Conservation (phyloP, 2,113 vertebrate genomes). For the Pheucticus melanocephalus region DNA sequence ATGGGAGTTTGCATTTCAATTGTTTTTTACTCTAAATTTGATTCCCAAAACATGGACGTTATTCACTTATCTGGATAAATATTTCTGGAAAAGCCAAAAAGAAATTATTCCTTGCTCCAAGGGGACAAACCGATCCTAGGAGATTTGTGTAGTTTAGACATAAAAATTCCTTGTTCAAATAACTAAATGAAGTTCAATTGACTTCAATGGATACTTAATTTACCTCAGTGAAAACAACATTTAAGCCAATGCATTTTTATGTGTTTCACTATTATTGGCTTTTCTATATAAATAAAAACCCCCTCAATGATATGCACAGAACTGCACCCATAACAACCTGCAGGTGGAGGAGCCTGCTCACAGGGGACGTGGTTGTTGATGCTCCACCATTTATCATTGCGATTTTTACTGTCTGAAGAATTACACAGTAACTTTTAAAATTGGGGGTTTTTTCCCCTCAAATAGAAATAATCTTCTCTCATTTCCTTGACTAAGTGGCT, state of each 20-base stretch:
- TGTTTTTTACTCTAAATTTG: not conserved
- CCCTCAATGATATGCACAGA: not conserved
- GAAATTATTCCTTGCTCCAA: not conserved
- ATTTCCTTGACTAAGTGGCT: not conserved
- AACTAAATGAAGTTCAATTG: not conserved
- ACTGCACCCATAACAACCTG: not conserved
- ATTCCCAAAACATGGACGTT: not conserved
- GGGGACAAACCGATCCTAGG: not conserved
- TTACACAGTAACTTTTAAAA: not conserved
- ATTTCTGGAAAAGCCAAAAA: not conserved
- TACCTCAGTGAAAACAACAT: not conserved
- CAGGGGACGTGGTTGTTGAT: not conserved
- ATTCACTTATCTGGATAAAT: not conserved
- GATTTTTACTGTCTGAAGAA: not conserved
- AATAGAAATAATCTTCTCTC: not conserved
- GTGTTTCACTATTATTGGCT: not conserved
- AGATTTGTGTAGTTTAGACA: not conserved
- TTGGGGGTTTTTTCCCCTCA: not conserved
- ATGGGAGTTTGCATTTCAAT: not conserved
- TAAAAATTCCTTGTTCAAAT: not conserved
- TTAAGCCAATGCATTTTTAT: not conserved
- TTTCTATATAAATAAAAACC: not conserved
- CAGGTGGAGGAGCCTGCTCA: not conserved
- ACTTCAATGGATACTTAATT: not conserved
- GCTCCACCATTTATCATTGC: not conserved